Percentiles rank a stretch among this genome's conserved stretches.
These are phyloP conservation scores for Clarias batrachus DNA, from an alignment of 2,113 vertebrate species.

Conservation along the genomic window DNA sequence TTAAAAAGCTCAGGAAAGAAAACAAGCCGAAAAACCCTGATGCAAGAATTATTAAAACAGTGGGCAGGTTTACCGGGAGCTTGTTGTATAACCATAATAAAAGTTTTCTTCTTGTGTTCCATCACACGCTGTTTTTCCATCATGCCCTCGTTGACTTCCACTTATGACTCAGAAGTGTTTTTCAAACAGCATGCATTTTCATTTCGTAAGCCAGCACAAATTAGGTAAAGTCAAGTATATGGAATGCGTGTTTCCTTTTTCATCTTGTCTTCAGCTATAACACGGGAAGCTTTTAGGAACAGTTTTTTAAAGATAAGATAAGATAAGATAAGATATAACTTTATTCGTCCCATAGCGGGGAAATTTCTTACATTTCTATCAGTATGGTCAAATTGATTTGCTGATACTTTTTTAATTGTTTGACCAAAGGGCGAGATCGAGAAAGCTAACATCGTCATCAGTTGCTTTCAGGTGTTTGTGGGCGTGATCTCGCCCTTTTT, in stretches of 20 bases:
- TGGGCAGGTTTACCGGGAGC: neutral
- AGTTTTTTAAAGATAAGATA: neutral
- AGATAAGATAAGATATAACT: too few relatives aligned
- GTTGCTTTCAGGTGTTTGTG: neutral
- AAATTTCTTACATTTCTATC: neutral
- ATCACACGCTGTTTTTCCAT: neutral
- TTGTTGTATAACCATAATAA: neutral
- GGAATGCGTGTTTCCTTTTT: neutral
- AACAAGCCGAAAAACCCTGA: neutral
- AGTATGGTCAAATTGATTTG: neutral
- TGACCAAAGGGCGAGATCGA: neutral
- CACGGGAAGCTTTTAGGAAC: neutral
- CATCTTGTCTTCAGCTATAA: neutral
- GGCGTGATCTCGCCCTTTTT: neutral
- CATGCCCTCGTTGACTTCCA: neutral
- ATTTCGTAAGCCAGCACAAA: neutral
- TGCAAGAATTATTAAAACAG: neutral
- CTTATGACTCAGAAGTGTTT: neutral
- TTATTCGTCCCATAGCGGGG: too few relatives aligned
- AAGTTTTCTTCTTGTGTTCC: neutral
- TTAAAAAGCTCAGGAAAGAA: neutral
- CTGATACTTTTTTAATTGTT: neutral
- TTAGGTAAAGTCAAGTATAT: neutral
- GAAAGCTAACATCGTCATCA: neutral
- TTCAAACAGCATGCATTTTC: neutral